These are phyloP conservation scores for Chironomus striatipennis DNA, from an alignment of 1,140 invertebrate species.

Conservation along the genomic window DNA sequence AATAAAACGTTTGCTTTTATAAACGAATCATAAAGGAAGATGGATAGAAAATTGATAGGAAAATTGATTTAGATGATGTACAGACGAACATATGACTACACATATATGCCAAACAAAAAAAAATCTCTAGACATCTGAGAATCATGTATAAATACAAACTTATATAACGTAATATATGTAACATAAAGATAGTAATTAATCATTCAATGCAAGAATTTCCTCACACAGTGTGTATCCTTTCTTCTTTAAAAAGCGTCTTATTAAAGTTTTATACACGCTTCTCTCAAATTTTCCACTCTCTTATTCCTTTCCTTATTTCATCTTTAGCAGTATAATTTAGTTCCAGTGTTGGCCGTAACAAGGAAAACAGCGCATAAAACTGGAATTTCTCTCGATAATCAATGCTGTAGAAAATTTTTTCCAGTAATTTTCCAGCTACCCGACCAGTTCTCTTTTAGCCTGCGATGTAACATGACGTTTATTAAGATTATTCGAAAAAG, in stretches of 20 bases:
- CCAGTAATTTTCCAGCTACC: conserved; percentile 4
- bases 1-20: no score
- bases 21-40: no score
- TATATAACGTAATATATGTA: not conserved
- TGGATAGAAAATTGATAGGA: no score
- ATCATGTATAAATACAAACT: not conserved
- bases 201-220: not conserved
- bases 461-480: not conserved
- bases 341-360: not conserved
- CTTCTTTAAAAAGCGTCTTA: no score
- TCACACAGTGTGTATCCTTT: not conserved
- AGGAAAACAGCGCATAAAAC: not conserved
- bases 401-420: conserved; percentile 1
- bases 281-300: no score
- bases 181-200: not conserved
- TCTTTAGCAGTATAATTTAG: not conserved
- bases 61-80: no score
- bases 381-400: not conserved
- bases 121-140: no score
- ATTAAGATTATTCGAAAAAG: not conserved
- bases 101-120: no score
- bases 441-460: not conserved
- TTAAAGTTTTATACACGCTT: no score
- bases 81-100: no score
- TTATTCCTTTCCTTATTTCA: no score